Evolutionary conservation across 2,797 vertebrate genomes (phyloP).

Genomic region (Thunnus albacares): DNA sequence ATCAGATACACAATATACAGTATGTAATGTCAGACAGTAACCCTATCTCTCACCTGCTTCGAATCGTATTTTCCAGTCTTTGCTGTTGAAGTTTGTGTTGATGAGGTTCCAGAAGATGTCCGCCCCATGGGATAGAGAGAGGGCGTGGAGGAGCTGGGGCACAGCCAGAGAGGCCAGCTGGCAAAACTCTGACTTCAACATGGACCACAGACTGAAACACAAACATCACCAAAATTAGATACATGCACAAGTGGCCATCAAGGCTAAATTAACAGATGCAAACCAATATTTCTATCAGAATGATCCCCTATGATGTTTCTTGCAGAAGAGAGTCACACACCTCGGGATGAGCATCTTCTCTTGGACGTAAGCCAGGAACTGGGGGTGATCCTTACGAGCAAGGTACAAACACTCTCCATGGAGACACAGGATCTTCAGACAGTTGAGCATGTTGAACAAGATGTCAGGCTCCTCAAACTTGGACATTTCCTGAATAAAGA

Average conservation of each 20-base stretch:
- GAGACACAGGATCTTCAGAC: conserved; percentile 96
- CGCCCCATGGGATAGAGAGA: conserved; percentile 95
- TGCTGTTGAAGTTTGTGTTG: conserved; percentile 97
- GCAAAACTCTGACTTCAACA: conserved; percentile 97
- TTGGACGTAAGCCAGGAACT: conserved; percentile 95
- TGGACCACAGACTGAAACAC: conserved; percentile 93
- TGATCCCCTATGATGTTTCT: neutral
- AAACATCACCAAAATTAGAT: conserved; percentile 23
- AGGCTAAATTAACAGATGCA: neutral
- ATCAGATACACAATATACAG: neutral
- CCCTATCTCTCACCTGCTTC: conserved; percentile 91
- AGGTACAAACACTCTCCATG: conserved; percentile 96
- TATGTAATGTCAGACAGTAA: neutral
- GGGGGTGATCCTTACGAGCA: conserved; percentile 94
- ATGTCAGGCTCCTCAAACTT: conserved; percentile 99
- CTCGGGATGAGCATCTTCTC: conserved; percentile 98
- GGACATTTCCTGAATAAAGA: conserved; percentile 92
- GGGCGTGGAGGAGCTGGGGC: conserved; percentile 95
- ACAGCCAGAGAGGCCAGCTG: conserved; percentile 97
- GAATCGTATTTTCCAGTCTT: conserved; percentile 99
- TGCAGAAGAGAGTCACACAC: conserved; percentile 71
- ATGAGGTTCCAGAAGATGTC: conserved; percentile 99
- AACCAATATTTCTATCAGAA: neutral
- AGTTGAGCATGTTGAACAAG: conserved; percentile 99
- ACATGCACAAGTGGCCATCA: neutral